phyloP scores from a whole-genome alignment of 2,113 vertebrate species.

The Peromyscus maniculatus region DNA sequence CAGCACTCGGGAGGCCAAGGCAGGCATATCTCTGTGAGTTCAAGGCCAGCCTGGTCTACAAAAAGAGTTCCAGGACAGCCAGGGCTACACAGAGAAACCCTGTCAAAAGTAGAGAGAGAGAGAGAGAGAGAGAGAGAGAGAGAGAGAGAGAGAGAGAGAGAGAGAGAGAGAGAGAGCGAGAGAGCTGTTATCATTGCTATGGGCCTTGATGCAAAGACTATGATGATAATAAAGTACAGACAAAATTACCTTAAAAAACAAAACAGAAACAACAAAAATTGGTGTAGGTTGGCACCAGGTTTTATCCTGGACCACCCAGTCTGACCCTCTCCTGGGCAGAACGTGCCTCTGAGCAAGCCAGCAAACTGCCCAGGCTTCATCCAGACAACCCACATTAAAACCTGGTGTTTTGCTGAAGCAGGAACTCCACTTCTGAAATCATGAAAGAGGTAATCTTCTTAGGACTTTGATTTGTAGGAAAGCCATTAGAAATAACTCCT shows the following conservation, averaged over 20 bases:
- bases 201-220: background rate
- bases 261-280: background rate
- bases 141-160: background rate
- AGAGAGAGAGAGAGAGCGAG: too few species aligned
- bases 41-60: background rate
- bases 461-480: slow-evolving; percentile 55
- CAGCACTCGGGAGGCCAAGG: background rate
- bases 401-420: background rate
- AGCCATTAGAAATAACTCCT: background rate
- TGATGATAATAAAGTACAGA: background rate
- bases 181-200: background rate
- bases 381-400: background rate
- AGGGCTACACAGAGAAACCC: background rate
- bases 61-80: background rate
- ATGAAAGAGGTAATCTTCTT: background rate
- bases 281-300: background rate
- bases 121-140: background rate
- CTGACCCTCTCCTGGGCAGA: background rate
- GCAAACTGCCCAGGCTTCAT: background rate
- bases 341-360: background rate
- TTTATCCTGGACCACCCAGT: background rate
- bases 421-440: slow-evolving; percentile 39
- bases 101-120: too few species aligned
- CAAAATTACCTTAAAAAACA: background rate
- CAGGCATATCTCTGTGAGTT: background rate